Conservation (phyloP, 92 coral and sea anemone species). For the Montipora capitata region DNA sequence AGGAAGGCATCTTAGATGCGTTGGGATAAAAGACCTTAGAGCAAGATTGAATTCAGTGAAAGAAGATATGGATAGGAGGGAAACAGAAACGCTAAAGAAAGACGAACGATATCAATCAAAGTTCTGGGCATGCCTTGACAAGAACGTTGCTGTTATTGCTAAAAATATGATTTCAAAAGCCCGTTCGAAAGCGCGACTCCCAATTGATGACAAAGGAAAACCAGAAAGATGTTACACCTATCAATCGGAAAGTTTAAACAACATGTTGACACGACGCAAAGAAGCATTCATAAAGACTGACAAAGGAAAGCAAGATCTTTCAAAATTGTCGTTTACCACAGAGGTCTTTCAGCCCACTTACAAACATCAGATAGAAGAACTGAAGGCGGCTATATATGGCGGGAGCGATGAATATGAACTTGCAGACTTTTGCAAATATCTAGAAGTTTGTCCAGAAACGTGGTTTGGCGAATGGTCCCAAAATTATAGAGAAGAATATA, state of each 20-base stretch:
- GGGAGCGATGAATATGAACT: conserved; percentile 34
- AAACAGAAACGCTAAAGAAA: background rate
- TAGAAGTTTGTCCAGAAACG: background rate
- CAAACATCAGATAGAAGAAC: conserved; percentile 34
- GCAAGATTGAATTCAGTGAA: conserved; percentile 7
- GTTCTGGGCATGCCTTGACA: conserved; percentile 13
- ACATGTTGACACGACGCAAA: conserved; percentile 40
- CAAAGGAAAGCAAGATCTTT: conserved; percentile 37
- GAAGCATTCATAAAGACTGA: conserved; percentile 28
- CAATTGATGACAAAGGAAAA: conserved; percentile 1
- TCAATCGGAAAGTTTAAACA: conserved; percentile 7
- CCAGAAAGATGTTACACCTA: background rate
- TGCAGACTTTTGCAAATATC: background rate
- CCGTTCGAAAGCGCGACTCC: conserved; percentile 32
- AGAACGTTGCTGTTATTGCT: background rate
- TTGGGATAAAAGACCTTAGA: background rate
- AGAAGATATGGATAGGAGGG: background rate
- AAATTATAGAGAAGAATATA: background rate
- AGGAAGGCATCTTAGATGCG: conserved; percentile 59
- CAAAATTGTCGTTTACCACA: conserved; percentile 25
- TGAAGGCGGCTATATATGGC: conserved; percentile 47
- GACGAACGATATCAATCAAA: background rate
- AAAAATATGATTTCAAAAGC: conserved; percentile 20
- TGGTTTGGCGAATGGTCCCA: background rate
- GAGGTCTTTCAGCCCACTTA: conserved; percentile 29